A percentile compares a stretch with the other conserved stretches of the same genome.
These are phyloP conservation scores for Cactoblastis cactorum DNA, from an alignment of 2,888 invertebrate species.

Conservation along the genomic window DNA sequence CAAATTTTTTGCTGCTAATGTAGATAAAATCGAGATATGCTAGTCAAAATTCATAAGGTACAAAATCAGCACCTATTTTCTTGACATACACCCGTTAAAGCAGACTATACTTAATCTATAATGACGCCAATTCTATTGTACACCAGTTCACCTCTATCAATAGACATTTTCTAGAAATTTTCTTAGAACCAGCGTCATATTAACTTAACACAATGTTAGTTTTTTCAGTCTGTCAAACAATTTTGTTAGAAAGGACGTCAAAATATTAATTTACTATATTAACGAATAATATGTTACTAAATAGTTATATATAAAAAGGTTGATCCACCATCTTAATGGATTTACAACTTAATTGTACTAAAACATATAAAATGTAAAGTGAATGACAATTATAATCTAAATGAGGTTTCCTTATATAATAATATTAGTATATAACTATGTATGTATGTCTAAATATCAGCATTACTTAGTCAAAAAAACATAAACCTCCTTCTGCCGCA, in stretches of 20 bases:
- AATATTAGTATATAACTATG: conserved; percentile 4
- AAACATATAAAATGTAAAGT: neutral
- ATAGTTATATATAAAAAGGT: too few species aligned
- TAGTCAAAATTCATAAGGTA: conserved; percentile 4
- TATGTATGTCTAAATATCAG: neutral
- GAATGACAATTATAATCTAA: neutral
- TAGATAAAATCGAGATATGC: neutral
- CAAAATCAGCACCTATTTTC: conserved; percentile 1
- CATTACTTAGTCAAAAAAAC: conserved; percentile 12
- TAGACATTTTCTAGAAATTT: neutral
- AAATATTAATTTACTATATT: neutral
- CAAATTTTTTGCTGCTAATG: too few species aligned
- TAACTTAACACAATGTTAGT: conserved; percentile 34
- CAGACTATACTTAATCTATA: conserved; percentile 15
- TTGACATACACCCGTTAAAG: conserved; percentile 25
- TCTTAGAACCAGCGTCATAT: conserved; percentile 1
- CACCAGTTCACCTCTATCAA: neutral
- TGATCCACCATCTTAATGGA: too few species aligned
- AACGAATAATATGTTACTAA: neutral
- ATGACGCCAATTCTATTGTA: neutral
- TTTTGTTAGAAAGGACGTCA: neutral
- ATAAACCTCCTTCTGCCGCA: too few species aligned
- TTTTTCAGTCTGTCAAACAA: conserved; percentile 52
- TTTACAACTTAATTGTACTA: too few species aligned
- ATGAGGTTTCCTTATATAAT: conserved; percentile 7